Conservation (phyloP, 2,888 invertebrate species). For the Tholera decimalis region DNA sequence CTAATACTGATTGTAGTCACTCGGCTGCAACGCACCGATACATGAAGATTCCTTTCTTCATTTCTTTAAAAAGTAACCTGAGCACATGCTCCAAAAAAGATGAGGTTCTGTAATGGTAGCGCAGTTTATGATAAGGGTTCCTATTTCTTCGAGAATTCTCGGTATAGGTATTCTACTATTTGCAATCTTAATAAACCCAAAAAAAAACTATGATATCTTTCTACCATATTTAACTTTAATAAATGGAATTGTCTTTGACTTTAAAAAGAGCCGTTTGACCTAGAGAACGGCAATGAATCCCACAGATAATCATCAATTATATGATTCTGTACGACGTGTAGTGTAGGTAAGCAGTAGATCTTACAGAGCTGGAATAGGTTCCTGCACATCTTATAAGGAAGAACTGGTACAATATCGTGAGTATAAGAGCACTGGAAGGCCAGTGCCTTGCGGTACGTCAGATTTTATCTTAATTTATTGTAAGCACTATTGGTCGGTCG, state of each 20-base stretch:
- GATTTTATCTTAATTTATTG: slow-evolving; percentile 22
- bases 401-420: neutral
- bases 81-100: neutral
- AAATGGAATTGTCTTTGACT: no score
- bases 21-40: no score
- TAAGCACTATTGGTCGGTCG: no score
- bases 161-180: neutral
- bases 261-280: neutral
- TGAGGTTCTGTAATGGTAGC: neutral
- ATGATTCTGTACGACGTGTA: neutral
- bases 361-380: neutral
- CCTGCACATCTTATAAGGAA: neutral
- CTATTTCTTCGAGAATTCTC: neutral
- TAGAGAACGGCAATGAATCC: no score
- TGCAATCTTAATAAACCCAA: neutral
- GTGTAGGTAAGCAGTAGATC: slow-evolving; percentile 6
- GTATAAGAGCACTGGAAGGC: neutral
- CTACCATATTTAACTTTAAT: no score
- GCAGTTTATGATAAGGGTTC: neutral
- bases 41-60: no score
- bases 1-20: no score
- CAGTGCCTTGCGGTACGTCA: slow-evolving; percentile 12
- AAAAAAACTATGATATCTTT: no score
- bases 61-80: neutral
- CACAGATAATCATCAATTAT: neutral